Conservation (phyloP, 2,113 vertebrate genomes). For the Naja naja region DNA sequence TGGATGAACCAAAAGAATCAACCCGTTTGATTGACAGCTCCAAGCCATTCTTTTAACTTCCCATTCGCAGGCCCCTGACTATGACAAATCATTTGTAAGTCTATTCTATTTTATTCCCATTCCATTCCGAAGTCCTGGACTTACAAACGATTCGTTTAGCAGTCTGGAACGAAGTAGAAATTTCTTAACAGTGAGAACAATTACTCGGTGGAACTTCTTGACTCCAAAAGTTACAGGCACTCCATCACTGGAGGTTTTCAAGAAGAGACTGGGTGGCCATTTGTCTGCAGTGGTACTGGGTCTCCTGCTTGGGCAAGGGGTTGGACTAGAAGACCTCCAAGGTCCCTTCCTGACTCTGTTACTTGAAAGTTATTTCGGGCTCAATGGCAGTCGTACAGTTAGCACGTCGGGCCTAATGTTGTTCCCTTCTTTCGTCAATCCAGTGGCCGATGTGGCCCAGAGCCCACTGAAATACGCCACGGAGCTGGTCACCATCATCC, state of each 20-base stretch:
- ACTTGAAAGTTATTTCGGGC: too few species aligned
- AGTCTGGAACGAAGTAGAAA: neutral
- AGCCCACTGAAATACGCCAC: constrained; percentile 43
- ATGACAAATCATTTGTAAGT: constrained; percentile 46
- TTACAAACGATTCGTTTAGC: too few species aligned
- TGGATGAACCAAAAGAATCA: neutral
- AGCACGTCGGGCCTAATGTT: neutral
- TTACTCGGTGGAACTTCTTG: neutral
- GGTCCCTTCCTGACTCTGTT: neutral
- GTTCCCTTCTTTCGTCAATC: neutral
- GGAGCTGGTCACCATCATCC: constrained; percentile 9
- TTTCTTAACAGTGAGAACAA: neutral
- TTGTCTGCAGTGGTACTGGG: neutral
- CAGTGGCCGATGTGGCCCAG: constrained; percentile 32
- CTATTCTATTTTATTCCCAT: too few species aligned
- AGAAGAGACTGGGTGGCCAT: neutral
- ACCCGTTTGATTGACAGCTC: too few species aligned
- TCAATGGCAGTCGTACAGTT: too few species aligned
- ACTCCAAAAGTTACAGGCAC: neutral
- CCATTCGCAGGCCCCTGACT: constrained; percentile 61
- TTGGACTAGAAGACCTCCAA: too few species aligned
- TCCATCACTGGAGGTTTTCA: too few species aligned
- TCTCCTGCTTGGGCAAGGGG: too few species aligned
- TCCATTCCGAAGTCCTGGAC: too few species aligned
- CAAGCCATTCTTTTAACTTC: neutral